phyloP scores from a whole-genome alignment of 2,888 invertebrate genomes.

The Chorisops tibialis region DNA sequence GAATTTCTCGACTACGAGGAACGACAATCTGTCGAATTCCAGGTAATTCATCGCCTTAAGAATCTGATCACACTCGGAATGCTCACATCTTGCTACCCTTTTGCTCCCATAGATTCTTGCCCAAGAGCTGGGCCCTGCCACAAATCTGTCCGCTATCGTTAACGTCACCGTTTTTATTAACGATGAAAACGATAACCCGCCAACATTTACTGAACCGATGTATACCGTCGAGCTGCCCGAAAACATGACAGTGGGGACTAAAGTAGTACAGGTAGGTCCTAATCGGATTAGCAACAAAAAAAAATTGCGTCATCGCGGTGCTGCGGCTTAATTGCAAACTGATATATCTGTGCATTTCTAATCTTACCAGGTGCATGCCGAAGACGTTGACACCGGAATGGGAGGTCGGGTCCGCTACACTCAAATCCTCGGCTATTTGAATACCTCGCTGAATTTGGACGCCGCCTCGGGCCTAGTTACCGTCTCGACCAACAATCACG shows the following conservation, averaged over 20 bases:
- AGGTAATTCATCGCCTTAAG: conserved; percentile 53
- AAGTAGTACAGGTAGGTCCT: conserved; percentile 58
- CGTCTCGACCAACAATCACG: conserved; percentile 69
- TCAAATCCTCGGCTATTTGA: conserved; percentile 71
- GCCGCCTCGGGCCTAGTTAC: conserved; percentile 75
- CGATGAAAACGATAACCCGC: conserved; percentile 86
- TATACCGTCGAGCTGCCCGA: conserved; percentile 78
- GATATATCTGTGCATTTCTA: neutral
- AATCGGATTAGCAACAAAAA: conserved; percentile 12
- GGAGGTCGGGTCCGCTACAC: conserved; percentile 78
- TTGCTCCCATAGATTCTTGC: conserved; percentile 65
- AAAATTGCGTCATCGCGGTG: neutral
- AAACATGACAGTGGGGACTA: conserved; percentile 71
- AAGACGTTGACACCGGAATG: conserved; percentile 74
- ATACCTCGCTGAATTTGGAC: conserved; percentile 75
- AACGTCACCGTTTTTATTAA: conserved; percentile 76
- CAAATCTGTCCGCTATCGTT: conserved; percentile 69
- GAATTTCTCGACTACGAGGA: conserved; percentile 80
- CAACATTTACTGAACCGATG: conserved; percentile 68
- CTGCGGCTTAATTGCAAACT: neutral
- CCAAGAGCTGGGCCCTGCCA: conserved; percentile 73
- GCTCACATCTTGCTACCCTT: conserved; percentile 42
- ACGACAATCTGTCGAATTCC: conserved; percentile 69
- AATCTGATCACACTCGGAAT: neutral
- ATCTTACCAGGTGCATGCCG: conserved; percentile 67